phyloP scores from a whole-genome alignment of 2,113 vertebrate genomes.

The Oostethus manadensis region DNA sequence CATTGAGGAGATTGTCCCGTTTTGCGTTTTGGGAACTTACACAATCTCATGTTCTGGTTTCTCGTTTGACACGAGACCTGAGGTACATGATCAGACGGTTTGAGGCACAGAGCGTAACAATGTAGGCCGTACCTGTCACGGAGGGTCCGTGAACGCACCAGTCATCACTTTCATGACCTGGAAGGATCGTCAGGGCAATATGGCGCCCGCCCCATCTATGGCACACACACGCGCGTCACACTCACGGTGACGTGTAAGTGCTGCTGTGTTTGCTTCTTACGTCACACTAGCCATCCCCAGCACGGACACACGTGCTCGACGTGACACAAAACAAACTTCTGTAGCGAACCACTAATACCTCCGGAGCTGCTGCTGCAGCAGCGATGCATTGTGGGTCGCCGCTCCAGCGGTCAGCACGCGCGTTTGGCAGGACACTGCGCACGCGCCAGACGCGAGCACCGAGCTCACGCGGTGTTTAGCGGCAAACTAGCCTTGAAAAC shows the following conservation, averaged over 20 bases:
- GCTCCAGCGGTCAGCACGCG: not conserved
- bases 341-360: too few species aligned
- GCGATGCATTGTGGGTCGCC: conserved; percentile 2
- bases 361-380: not conserved
- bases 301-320: not conserved
- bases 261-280: conserved; percentile 15
- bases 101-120: conserved; percentile 65
- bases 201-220: not conserved
- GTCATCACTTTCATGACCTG: conserved; percentile 63
- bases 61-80: not conserved
- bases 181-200: not conserved
- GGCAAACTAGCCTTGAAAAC: too few species aligned
- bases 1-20: too few species aligned
- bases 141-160: not conserved
- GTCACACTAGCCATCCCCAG: conserved; percentile 49
- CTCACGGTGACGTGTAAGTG: conserved; percentile 1
- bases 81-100: conserved; percentile 54
- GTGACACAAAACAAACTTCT: too few species aligned
- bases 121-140: conserved; percentile 52
- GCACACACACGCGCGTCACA: not conserved
- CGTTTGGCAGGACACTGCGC: too few species aligned
- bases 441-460: not conserved
- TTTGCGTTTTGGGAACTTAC: too few species aligned
- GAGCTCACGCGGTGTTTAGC: too few species aligned
- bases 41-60: too few species aligned